These are phyloP conservation scores for Semnornis frantzii DNA, from an alignment of 2,113 vertebrate genomes.

Conservation along the genomic window DNA sequence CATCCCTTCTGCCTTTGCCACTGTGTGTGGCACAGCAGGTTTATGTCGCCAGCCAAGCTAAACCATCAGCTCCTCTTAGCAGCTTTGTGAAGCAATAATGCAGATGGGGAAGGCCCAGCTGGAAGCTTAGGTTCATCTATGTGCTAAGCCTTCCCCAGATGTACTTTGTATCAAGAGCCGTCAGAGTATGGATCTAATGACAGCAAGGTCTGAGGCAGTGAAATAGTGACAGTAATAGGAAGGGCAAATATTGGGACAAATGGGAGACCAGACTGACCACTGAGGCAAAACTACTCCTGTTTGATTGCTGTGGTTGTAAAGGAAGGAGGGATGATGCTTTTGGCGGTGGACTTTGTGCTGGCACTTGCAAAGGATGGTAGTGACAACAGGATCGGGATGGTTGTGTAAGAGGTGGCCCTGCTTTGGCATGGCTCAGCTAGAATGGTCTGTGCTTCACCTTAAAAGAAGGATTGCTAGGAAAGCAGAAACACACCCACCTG, in stretches of 20 bases:
- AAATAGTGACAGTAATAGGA: not conserved
- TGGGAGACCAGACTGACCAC: not conserved
- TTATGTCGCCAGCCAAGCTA: not conserved
- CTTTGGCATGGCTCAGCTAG: not conserved
- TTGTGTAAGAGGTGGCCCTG: not conserved
- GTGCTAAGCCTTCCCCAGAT: not conserved
- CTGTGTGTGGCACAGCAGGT: not conserved
- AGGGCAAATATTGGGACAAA: too few species aligned
- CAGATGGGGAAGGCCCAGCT: not conserved
- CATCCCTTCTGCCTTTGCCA: not conserved
- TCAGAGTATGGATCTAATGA: not conserved
- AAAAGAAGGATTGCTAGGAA: not conserved
- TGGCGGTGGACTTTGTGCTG: not conserved
- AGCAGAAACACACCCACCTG: not conserved
- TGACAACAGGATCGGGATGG: fast-evolving
- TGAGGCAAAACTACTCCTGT: not conserved
- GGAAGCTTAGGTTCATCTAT: not conserved
- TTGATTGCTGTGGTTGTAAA: not conserved
- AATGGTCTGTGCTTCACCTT: not conserved
- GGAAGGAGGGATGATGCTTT: not conserved
- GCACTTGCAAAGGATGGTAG: not conserved
- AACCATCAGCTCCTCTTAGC: not conserved
- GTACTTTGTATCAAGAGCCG: not conserved
- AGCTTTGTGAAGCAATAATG: not conserved
- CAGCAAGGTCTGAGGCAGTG: not conserved